phyloP scores from a whole-genome alignment of 2,113 vertebrate species.

The Enhydra lutris region DNA sequence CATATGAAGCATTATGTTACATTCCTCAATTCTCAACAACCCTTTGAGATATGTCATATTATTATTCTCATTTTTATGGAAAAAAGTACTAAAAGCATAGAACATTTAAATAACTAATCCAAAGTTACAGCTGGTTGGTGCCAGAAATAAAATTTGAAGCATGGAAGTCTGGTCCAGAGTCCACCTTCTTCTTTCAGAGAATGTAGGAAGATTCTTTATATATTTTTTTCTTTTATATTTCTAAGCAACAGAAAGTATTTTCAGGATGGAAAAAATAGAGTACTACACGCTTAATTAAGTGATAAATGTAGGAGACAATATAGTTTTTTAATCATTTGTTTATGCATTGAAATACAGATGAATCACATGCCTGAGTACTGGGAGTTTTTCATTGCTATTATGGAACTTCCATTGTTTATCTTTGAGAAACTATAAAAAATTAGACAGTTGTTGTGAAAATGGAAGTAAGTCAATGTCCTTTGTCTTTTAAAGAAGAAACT shows the following conservation, averaged over 20 bases:
- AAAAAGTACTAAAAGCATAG: neutral
- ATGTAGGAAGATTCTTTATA: neutral
- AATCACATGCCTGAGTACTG: neutral
- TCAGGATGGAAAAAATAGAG: neutral
- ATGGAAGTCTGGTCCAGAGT: neutral
- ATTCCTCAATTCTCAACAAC: neutral
- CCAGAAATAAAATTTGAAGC: neutral
- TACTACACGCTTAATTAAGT: neutral
- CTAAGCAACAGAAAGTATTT: neutral
- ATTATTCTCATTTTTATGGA: neutral
- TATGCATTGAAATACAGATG: neutral
- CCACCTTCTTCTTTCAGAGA: neutral
- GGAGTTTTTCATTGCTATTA: neutral
- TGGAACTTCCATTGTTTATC: neutral
- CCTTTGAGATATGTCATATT: neutral
- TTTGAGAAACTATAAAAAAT: neutral
- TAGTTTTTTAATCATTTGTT: neutral
- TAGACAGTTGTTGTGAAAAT: neutral
- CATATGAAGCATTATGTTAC: neutral
- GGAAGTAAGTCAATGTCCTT: neutral
- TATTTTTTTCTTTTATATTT: neutral
- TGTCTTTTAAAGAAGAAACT: neutral
- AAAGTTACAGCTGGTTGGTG: neutral
- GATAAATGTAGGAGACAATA: neutral
- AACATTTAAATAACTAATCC: neutral